Evolutionary conservation across 2,888 invertebrate genomes (phyloP).

Genomic region (Pheosia gnoma): DNA sequence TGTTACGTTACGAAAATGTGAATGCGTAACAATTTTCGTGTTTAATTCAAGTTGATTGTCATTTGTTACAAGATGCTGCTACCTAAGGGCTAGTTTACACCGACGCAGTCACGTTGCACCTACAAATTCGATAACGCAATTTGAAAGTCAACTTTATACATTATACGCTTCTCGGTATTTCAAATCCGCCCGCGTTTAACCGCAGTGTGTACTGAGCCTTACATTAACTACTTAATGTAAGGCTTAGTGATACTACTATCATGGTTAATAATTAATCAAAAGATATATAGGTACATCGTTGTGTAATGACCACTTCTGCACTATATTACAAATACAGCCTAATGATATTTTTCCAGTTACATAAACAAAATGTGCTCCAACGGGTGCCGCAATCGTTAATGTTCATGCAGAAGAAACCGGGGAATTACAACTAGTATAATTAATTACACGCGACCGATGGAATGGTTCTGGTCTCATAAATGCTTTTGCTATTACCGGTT

Average conservation of each 20-base stretch:
- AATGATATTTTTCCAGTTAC: constrained; percentile 27
- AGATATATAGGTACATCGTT: too few species aligned
- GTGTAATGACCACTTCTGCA: neutral
- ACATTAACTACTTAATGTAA: too few species aligned
- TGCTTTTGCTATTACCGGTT: constrained; percentile 30
- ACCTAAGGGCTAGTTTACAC: neutral
- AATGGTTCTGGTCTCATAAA: constrained; percentile 15
- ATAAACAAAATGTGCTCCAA: constrained; percentile 16
- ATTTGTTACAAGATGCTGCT: constrained; percentile 10
- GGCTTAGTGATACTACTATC: too few species aligned
- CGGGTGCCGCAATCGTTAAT: constrained; percentile 30
- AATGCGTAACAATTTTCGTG: constrained; percentile 30
- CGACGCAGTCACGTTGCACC: neutral
- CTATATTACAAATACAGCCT: constrained; percentile 12
- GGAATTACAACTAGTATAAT: constrained; percentile 31
- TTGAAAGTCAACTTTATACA: too few species aligned
- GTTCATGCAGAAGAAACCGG: constrained; percentile 25
- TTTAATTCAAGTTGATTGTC: constrained; percentile 15
- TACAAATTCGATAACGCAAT: too few species aligned
- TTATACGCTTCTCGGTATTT: too few species aligned
- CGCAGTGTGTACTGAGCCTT: too few species aligned
- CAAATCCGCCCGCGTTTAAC: too few species aligned
- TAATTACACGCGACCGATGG: constrained; percentile 37
- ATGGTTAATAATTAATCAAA: too few species aligned
- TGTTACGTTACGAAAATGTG: constrained; percentile 44